These are phyloP conservation scores for Ailuropoda melanoleuca DNA, from an alignment of 2,113 vertebrate genomes.

Conservation along the genomic window DNA sequence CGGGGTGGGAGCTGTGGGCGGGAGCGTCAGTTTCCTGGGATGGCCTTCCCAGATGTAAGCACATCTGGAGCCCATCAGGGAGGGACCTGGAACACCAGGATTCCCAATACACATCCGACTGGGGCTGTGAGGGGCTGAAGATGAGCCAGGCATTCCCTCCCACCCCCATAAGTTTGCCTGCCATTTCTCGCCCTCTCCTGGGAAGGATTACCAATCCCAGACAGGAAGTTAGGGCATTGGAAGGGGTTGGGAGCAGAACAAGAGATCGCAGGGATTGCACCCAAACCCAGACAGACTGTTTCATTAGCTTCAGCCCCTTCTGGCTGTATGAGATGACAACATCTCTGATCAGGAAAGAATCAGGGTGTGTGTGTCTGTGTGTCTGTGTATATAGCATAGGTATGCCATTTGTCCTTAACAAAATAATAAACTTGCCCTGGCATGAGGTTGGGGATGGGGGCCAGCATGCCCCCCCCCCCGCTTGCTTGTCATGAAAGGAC, in stretches of 20 bases:
- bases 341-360: constrained; percentile 8
- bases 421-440: not conserved
- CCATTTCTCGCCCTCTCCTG: constrained; percentile 41
- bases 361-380: not conserved
- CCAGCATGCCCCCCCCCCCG: not conserved
- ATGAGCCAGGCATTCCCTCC: constrained; percentile 61
- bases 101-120: constrained; percentile 64
- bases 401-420: not conserved
- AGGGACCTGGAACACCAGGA: constrained; percentile 72
- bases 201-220: constrained; percentile 48
- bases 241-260: not conserved
- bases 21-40: constrained; percentile 70
- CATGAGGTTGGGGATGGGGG: not conserved
- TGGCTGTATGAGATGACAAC: not conserved
- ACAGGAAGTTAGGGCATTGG: constrained; percentile 54
- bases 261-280: not conserved
- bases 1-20: constrained; percentile 56
- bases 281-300: not conserved
- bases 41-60: constrained; percentile 77
- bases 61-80: constrained; percentile 81
- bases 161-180: constrained; percentile 28
- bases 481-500: not conserved
- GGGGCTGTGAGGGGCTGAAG: constrained; percentile 47
- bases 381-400: not conserved
- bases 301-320: constrained; percentile 15